Evolutionary conservation across 2,797 vertebrate genomes (phyloP).

Genomic region (Ambastaia sidthimunki): DNA sequence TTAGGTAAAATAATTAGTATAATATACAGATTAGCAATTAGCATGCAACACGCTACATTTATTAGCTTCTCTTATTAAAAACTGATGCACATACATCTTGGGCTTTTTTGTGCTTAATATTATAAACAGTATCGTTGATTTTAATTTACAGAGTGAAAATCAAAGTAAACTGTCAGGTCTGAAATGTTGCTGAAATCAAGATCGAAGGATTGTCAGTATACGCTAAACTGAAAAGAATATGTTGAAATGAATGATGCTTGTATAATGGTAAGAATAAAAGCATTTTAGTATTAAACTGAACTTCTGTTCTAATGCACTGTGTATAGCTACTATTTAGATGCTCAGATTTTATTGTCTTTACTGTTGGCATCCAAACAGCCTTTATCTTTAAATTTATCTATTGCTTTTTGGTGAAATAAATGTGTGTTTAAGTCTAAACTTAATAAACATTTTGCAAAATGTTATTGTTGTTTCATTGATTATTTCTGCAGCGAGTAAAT

Average conservation of each 20-base stretch:
- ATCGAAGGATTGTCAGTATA: background rate
- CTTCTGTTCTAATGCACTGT: background rate
- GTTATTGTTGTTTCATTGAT: background rate
- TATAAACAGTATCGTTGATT: too few species aligned
- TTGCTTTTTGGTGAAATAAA: background rate
- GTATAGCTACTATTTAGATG: background rate
- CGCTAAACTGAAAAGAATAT: background rate
- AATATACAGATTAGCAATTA: background rate
- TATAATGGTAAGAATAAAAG: too few species aligned
- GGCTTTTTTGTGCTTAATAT: too few species aligned
- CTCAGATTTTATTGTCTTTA: background rate
- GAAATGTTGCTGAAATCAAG: background rate
- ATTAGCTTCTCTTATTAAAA: background rate
- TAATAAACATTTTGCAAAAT: conserved; percentile 8
- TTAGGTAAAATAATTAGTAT: background rate
- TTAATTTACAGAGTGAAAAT: too few species aligned
- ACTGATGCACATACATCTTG: background rate
- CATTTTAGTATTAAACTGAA: background rate
- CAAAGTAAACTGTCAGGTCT: too few species aligned
- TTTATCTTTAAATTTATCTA: background rate
- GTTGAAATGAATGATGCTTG: background rate
- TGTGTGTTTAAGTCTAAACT: background rate
- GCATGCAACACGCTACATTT: conserved; percentile 1
- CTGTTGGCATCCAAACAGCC: background rate
- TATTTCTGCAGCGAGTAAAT: background rate